phyloP scores from a whole-genome alignment of 2,113 vertebrate species.

The Grus americana region DNA sequence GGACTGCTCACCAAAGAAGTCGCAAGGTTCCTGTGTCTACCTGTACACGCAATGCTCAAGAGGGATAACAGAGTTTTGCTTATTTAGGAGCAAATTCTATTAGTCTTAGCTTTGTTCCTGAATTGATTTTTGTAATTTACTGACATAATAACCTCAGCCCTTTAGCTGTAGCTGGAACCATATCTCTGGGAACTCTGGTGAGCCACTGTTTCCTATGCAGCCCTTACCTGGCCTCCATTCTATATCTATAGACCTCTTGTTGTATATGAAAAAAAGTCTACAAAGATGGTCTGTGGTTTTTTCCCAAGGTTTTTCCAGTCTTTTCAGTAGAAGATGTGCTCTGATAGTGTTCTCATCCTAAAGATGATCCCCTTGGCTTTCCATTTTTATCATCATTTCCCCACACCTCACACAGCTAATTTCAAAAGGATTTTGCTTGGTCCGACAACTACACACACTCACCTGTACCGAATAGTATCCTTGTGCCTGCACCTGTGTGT shows the following conservation, averaged over 20 bases:
- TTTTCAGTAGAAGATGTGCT: background rate
- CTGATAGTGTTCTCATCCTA: background rate
- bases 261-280: background rate
- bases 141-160: background rate
- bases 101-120: background rate
- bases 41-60: background rate
- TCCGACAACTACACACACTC: rapidly evolving
- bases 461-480: background rate
- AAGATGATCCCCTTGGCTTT: background rate
- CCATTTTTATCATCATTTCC: background rate
- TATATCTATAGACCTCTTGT: background rate
- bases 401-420: background rate
- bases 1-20: constrained; percentile 13
- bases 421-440: background rate
- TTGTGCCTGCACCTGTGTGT: rapidly evolving
- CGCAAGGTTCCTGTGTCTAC: constrained; percentile 9
- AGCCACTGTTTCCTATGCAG: background rate
- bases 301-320: background rate
- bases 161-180: background rate
- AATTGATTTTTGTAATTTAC: background rate
- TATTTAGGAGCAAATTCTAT: background rate
- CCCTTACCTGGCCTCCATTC: background rate
- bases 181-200: background rate
- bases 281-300: background rate
- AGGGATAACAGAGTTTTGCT: constrained; percentile 3